Conservation (phyloP, 2,797 vertebrate species). For the Dallia pectoralis region DNA sequence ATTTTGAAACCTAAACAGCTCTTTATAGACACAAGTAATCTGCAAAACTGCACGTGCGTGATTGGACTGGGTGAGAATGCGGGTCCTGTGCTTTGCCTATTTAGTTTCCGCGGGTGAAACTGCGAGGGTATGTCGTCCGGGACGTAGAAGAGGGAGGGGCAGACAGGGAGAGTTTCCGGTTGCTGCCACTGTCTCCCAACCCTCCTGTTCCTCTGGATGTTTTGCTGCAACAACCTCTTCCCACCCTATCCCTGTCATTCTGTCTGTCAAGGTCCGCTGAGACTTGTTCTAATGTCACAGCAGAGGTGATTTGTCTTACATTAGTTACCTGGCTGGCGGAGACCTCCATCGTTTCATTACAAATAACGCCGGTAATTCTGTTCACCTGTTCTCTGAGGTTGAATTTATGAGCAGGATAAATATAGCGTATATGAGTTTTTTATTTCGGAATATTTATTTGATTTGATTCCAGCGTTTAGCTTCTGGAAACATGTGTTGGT, state of each 20-base stretch:
- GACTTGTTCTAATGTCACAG: constrained; percentile 1
- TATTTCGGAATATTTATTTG: too few species aligned
- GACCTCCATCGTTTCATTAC: neutral
- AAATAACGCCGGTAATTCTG: neutral
- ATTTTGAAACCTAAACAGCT: too few species aligned
- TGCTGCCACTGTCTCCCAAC: neutral
- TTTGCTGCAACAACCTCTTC: neutral
- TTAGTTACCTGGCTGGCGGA: too few species aligned
- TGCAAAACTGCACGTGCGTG: neutral
- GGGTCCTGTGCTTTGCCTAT: neutral
- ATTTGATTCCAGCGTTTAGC: neutral
- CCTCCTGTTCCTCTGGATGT: neutral
- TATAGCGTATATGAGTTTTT: too few species aligned
- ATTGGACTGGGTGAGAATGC: neutral
- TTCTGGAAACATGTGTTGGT: neutral
- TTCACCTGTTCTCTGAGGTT: neutral
- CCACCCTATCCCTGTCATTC: neutral
- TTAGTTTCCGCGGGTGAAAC: neutral
- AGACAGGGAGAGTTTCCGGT: neutral
- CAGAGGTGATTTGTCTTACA: constrained; percentile 5
- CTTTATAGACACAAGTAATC: too few species aligned
- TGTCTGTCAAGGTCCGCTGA: neutral
- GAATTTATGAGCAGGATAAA: too few species aligned
- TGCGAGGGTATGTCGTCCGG: neutral
- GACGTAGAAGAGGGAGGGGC: neutral